Percentiles rank a stretch among this genome's conserved stretches.
phyloP scores from a whole-genome alignment of 2,113 vertebrate species.

The Gobio gobio region DNA sequence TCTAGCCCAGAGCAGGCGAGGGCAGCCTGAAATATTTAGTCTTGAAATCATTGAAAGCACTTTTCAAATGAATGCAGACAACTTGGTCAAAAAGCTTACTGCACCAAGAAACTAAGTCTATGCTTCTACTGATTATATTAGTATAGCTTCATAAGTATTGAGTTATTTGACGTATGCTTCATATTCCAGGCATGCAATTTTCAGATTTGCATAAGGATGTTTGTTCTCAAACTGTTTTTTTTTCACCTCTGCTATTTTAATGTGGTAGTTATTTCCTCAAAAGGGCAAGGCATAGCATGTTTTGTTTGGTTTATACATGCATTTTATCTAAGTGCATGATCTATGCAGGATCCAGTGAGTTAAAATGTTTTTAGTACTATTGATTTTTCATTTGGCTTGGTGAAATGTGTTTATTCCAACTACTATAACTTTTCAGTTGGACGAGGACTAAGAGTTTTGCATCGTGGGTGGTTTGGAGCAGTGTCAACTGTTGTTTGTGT shows the following conservation, averaged over 20 bases:
- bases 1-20: not conserved
- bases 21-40: not conserved
- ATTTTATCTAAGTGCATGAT: not conserved
- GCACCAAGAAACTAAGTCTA: not conserved
- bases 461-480: conserved; percentile 13
- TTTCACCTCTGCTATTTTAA: not conserved
- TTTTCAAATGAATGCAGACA: not conserved
- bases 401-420: not conserved
- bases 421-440: not conserved
- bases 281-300: not conserved
- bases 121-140: not conserved
- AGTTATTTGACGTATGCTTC: not conserved
- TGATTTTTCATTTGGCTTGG: not conserved
- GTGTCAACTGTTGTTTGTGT: conserved; percentile 34
- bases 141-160: not conserved
- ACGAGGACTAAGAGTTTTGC: not conserved
- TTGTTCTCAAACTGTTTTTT: not conserved
- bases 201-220: not conserved
- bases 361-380: not conserved
- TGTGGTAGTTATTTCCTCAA: not conserved
- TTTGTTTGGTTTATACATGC: not conserved
- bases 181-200: not conserved
- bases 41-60: not conserved
- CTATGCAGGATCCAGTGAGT: not conserved
- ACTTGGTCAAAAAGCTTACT: not conserved